phyloP scores from a whole-genome alignment of 2,113 vertebrate species.

The Chroicocephalus ridibundus region DNA sequence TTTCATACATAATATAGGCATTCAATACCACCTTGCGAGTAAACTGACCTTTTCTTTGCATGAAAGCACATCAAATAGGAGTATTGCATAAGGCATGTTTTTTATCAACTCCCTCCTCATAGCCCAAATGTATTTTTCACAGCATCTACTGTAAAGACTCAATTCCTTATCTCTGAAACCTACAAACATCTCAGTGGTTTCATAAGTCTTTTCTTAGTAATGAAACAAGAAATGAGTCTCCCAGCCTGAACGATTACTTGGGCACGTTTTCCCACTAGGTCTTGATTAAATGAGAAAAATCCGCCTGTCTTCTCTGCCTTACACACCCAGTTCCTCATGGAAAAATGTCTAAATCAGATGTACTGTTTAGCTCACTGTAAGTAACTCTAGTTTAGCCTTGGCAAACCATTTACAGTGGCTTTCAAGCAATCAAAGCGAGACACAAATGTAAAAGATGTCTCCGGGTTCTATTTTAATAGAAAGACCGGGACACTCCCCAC shows the following conservation, averaged over 20 bases:
- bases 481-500: background rate
- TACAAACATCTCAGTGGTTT: background rate
- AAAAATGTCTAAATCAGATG: background rate
- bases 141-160: background rate
- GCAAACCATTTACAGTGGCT: background rate
- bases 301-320: background rate
- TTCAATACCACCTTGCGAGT: background rate
- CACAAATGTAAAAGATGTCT: background rate
- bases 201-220: background rate
- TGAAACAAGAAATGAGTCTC: background rate
- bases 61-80: background rate
- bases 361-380: background rate
- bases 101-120: background rate
- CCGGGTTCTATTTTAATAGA: background rate
- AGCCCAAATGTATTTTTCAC: background rate
- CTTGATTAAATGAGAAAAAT: background rate
- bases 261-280: background rate
- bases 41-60: background rate
- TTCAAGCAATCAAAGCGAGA: background rate
- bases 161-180: background rate
- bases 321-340: background rate
- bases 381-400: background rate
- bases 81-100: background rate
- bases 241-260: background rate
- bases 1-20: background rate